These are phyloP conservation scores for Elegia similella DNA, from an alignment of 2,888 invertebrate species.

Conservation along the genomic window DNA sequence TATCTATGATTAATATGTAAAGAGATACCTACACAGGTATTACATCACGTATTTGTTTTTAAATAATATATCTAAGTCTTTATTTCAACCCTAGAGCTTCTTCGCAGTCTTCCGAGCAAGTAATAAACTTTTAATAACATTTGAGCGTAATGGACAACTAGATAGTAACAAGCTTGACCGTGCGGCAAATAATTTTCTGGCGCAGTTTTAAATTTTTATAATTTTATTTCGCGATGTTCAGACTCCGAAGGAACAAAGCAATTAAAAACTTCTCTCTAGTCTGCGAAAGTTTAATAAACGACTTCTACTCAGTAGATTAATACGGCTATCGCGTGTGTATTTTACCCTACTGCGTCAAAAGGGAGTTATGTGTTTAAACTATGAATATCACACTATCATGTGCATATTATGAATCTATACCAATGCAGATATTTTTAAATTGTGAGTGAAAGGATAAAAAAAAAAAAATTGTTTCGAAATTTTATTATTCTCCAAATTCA, in stretches of 20 bases:
- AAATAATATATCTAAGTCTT: background rate
- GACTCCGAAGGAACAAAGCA: slow-evolving; percentile 53
- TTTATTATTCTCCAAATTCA: too few relatives aligned
- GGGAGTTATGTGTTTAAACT: too few relatives aligned
- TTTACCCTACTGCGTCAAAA: slow-evolving; percentile 17
- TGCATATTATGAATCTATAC: too few relatives aligned
- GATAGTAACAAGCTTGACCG: slow-evolving; percentile 18
- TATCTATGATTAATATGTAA: too few relatives aligned
- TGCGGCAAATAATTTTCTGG: slow-evolving; percentile 32
- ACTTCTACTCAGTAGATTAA: slow-evolving; percentile 41
- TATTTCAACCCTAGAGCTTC: background rate
- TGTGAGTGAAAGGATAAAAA: too few relatives aligned
- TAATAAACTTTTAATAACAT: slow-evolving; percentile 14
- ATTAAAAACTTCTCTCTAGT: slow-evolving; percentile 56
- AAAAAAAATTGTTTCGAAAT: too few relatives aligned
- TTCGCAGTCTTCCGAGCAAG: background rate
- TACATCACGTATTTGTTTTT: too few relatives aligned
- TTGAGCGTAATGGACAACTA: slow-evolving; percentile 13
- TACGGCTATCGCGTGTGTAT: slow-evolving; percentile 49
- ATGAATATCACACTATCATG: too few relatives aligned
- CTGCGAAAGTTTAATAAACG: slow-evolving; percentile 34
- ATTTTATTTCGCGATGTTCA: slow-evolving; percentile 39
- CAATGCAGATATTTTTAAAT: too few relatives aligned
- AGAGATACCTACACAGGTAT: too few relatives aligned
- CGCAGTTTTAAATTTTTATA: slow-evolving; percentile 39